A percentile compares a stretch with the other conserved stretches of the same genome.
These are phyloP conservation scores for Herminia tarsipennalis DNA, from an alignment of 2,888 invertebrate genomes.

Conservation along the genomic window DNA sequence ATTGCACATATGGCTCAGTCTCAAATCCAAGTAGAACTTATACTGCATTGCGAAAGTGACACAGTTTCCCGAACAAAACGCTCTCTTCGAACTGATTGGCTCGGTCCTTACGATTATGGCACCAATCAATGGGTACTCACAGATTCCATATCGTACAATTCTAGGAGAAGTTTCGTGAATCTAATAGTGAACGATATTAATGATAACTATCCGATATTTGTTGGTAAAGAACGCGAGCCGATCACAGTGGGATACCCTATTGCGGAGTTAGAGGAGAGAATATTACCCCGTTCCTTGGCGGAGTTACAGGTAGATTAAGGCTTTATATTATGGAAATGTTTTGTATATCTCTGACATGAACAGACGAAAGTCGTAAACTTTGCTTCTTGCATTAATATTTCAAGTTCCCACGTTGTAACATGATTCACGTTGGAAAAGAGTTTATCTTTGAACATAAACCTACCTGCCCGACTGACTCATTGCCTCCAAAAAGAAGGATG, in stretches of 20 bases:
- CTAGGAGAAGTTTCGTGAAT: slow-evolving; percentile 72
- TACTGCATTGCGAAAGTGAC: slow-evolving; percentile 62
- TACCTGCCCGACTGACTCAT: slow-evolving; percentile 34
- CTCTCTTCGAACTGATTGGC: slow-evolving; percentile 51
- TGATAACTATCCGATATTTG: slow-evolving; percentile 79
- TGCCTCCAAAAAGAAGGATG: slow-evolving; percentile 17
- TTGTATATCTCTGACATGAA: slow-evolving; percentile 16
- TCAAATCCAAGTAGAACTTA: slow-evolving; percentile 78
- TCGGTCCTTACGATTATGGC: slow-evolving; percentile 69
- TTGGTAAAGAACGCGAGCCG: slow-evolving; percentile 63
- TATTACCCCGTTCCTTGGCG: slow-evolving; percentile 74
- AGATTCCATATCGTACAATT: slow-evolving; percentile 67
- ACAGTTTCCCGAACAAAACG: slow-evolving; percentile 54
- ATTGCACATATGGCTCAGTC: slow-evolving; percentile 79
- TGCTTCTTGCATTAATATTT: slow-evolving; percentile 23
- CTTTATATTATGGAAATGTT: slow-evolving; percentile 23
- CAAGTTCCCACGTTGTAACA: slow-evolving; percentile 32
- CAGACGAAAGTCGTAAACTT: slow-evolving; percentile 33
- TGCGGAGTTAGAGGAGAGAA: slow-evolving; percentile 61
- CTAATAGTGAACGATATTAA: slow-evolving; percentile 84
- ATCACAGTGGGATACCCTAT: slow-evolving; percentile 79
- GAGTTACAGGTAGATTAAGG: slow-evolving; percentile 75
- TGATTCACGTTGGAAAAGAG: slow-evolving; percentile 37
- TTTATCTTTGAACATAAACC: slow-evolving; percentile 35
- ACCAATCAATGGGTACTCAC: slow-evolving; percentile 72